Evolutionary conservation across 2,113 vertebrate genomes (phyloP).

Genomic region (Semnopithecus entellus): DNA sequence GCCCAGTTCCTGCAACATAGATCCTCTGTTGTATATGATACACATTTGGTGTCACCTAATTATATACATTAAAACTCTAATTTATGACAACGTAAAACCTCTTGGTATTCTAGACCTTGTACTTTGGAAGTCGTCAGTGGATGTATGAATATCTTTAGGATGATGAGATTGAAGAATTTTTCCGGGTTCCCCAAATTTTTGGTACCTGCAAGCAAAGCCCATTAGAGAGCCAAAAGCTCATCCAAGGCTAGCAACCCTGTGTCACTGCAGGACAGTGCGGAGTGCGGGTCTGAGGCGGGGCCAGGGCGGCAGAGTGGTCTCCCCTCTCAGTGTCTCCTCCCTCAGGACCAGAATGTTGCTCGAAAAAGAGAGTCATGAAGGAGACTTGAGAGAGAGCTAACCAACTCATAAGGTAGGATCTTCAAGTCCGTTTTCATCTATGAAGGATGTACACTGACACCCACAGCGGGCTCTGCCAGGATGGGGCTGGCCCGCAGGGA

Average conservation of each 20-base stretch:
- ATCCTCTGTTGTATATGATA: accelerated
- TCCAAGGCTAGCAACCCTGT: not conserved
- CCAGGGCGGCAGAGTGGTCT: not conserved
- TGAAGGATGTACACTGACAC: accelerated
- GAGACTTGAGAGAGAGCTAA: not conserved
- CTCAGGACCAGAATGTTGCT: not conserved
- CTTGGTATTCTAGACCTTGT: not conserved
- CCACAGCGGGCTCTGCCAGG: not conserved
- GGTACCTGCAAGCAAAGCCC: not conserved
- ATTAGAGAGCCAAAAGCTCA: not conserved
- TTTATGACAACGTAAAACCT: not conserved
- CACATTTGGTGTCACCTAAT: not conserved
- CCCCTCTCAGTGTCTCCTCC: not conserved
- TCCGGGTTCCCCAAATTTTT: not conserved
- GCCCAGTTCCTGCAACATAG: accelerated
- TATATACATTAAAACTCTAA: not conserved
- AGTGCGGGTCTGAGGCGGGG: not conserved
- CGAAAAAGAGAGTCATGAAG: not conserved
- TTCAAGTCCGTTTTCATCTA: not conserved
- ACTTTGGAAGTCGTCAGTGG: accelerated
- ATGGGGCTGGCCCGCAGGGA: not conserved
- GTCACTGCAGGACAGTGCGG: not conserved
- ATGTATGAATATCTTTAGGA: not conserved
- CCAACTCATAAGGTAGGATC: accelerated
- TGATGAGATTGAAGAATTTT: not conserved